phyloP scores from a whole-genome alignment of 2,113 vertebrate species.

The Cyprinus carpio region DNA sequence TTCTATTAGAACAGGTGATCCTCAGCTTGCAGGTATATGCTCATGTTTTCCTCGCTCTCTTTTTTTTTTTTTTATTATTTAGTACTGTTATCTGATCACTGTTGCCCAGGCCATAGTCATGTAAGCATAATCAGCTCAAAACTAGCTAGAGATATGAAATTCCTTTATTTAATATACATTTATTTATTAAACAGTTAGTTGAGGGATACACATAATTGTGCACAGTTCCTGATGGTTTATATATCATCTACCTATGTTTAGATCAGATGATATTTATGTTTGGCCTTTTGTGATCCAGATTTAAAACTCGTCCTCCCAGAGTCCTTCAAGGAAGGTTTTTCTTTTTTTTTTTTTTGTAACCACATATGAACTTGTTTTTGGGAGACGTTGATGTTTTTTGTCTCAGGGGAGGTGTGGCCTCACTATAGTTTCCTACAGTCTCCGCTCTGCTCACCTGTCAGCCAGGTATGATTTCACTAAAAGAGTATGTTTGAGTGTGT shows the following conservation, averaged over 20 bases:
- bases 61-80: background rate
- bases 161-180: slow-evolving; percentile 29
- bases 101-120: background rate
- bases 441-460: slow-evolving; percentile 36
- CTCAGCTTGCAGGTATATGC: slow-evolving; percentile 8
- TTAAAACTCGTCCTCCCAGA: slow-evolving; percentile 1
- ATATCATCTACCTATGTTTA: slow-evolving; percentile 50
- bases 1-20: background rate
- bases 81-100: slow-evolving; percentile 5
- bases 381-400: slow-evolving; percentile 14
- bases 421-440: slow-evolving; percentile 18
- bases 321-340: no score
- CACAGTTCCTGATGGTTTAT: slow-evolving; percentile 61
- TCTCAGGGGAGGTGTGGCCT: slow-evolving; percentile 51
- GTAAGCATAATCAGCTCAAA: background rate
- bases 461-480: background rate
- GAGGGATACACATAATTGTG: slow-evolving; percentile 56
- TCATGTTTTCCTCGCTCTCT: background rate
- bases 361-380: slow-evolving; percentile 14
- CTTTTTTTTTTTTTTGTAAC: background rate
- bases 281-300: slow-evolving; percentile 16
- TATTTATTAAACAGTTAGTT: slow-evolving; percentile 63
- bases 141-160: slow-evolving; percentile 7
- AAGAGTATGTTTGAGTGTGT: slow-evolving; percentile 11
- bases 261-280: slow-evolving; percentile 45